Evolutionary conservation across 2,797 vertebrate genomes (phyloP).

Genomic region (Pogoniulus pusillus): DNA sequence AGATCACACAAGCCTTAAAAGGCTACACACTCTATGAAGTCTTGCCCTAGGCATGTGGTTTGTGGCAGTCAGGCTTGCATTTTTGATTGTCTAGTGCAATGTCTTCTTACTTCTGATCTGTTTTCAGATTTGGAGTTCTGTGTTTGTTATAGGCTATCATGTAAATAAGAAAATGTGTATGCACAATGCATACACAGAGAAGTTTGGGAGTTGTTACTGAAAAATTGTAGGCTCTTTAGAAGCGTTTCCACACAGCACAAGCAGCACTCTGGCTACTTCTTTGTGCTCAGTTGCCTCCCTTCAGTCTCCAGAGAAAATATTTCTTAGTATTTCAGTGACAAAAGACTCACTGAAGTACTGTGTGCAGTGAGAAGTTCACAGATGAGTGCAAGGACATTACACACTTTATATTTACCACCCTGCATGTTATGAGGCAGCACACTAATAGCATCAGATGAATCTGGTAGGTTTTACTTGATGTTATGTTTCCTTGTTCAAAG

Average conservation of each 20-base stretch:
- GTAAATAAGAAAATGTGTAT: neutral
- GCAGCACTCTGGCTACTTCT: neutral
- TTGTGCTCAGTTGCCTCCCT: neutral
- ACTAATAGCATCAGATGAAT: neutral
- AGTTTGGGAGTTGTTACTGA: neutral
- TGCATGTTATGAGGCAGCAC: neutral
- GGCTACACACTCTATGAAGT: neutral
- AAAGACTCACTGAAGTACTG: neutral
- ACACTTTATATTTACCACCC: neutral
- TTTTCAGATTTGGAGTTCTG: neutral
- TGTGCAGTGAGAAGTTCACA: neutral
- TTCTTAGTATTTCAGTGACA: neutral
- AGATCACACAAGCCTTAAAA: neutral
- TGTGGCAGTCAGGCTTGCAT: neutral
- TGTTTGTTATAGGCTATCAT: neutral
- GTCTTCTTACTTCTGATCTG: neutral
- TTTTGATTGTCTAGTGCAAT: neutral
- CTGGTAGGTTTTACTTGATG: neutral
- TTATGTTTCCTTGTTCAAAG: neutral
- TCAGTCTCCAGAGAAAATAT: neutral
- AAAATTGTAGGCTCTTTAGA: neutral
- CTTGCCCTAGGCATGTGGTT: neutral
- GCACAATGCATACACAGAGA: neutral
- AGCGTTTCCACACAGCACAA: neutral
- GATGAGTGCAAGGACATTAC: accelerated